A percentile compares a stretch with the other conserved stretches of the same genome.
Conservation (phyloP, 1,140 invertebrate genomes). For the Acromyrmex echinatior region DNA sequence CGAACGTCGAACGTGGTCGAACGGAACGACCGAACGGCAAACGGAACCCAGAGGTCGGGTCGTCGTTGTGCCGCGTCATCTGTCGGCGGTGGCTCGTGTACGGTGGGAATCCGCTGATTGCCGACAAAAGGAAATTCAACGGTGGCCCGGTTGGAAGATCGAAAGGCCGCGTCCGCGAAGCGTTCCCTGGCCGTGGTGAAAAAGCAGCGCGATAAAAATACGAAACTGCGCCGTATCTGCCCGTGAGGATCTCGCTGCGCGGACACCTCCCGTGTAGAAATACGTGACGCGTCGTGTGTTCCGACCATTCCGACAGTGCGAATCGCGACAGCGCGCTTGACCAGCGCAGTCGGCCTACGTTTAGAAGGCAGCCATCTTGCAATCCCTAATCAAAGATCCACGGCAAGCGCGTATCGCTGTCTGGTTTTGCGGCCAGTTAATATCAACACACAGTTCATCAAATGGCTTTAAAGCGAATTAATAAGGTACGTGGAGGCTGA, state of each 20-base stretch:
- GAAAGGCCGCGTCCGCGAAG: constrained; percentile 11
- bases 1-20: no score
- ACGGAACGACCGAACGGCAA: no score
- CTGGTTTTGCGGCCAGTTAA: constrained; percentile 86
- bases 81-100: constrained; percentile 55
- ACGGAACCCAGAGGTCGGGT: not conserved
- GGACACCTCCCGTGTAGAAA: not conserved
- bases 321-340: constrained; percentile 73
- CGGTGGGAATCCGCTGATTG: constrained; percentile 76
- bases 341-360: constrained; percentile 85
- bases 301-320: not conserved
- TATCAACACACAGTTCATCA: constrained; percentile 88
- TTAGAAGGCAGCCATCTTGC: constrained; percentile 87
- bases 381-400: constrained; percentile 88
- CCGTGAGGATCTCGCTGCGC: no score
- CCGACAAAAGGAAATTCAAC: constrained; percentile 83
- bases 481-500: constrained; percentile 92
- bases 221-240: not conserved
- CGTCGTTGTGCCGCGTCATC: constrained; percentile 67
- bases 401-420: constrained; percentile 87
- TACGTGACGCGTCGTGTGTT: not conserved
- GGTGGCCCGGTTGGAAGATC: constrained; percentile 68
- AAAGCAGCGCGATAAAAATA: no score
- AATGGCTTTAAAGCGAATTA: constrained; percentile 99
- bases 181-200: no score